Base-by-base conservation (phyloP, 2,888 invertebrate species). In the Torymus auratus region DNA sequence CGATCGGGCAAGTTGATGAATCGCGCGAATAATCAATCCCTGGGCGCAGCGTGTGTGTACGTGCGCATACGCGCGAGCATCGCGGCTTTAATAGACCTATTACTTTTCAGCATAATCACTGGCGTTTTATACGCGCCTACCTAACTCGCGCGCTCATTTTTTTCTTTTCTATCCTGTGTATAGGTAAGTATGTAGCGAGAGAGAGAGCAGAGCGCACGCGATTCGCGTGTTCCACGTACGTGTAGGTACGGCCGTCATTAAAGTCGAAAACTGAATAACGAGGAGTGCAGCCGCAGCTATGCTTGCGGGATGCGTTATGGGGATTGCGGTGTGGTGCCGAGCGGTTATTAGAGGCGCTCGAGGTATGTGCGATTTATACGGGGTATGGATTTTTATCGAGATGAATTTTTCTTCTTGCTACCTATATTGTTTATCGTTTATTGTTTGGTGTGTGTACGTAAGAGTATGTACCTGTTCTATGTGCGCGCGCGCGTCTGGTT, bases 101-200 rank as follows among this genome's bases (percentile, higher is more conserved):
- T 82, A 82, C 76, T 82, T 82, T 75, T 64, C 65, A 72, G 79
- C 62, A 55, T 77, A 77, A 82, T 80, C 77, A 70, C 15, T 12
- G 67, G 28, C 67, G 64, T 64, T 65, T 70, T 52, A 62, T 69
- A 17, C 67, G 67, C 61, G 61, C 17, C n/a, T 50, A 17, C 13
- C 61, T 55, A 56, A 67, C 15, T 62, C n/a, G 41, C 17, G 52
- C 50, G 56, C 62, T 12, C 64, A 20, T 14, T 73, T 58, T 60
- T 60, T 56, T 60, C 74, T 15, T 61, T 15, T 50, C 10, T 28
- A 11, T 64, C 15, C 58, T 7, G 41, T 4, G 7, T 41, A 41
- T 41, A 41, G 41, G 41, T 41, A 41, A 41, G 41, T 41, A 41
- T 7, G 41, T 41, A 41, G 41, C 41, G 7, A 41, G 41, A 28